These are phyloP conservation scores for Aquatica leii DNA, from an alignment of 2,888 invertebrate species.

Conservation along the genomic window DNA sequence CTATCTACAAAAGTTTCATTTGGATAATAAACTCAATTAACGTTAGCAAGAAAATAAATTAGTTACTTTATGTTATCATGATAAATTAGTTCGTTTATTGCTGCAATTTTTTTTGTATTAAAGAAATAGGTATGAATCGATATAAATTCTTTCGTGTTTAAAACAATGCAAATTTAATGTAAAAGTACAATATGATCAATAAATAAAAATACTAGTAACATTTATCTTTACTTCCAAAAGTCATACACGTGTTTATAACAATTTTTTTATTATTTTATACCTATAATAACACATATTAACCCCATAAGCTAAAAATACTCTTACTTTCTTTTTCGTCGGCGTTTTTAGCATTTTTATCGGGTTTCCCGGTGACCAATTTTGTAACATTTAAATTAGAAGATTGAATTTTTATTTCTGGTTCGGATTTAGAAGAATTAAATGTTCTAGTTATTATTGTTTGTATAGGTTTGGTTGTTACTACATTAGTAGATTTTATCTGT, in stretches of 20 bases:
- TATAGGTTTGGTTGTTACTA: constrained; percentile 18
- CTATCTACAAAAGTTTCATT: constrained; percentile 4
- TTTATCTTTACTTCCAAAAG: too few species aligned
- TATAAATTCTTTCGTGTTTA: too few species aligned
- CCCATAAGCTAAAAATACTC: background rate
- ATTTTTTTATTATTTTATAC: too few species aligned
- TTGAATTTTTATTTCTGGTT: constrained; percentile 15
- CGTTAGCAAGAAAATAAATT: constrained; percentile 7
- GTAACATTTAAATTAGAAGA: background rate
- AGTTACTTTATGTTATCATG: constrained; percentile 6
- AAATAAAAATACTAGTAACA: too few species aligned
- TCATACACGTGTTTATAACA: too few species aligned
- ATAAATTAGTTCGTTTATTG: constrained; percentile 17
- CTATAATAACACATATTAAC: background rate
- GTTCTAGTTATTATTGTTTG: constrained; percentile 20
- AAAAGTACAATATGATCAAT: too few species aligned
- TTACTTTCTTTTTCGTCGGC: background rate
- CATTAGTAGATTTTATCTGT: background rate
- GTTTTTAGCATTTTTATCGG: background rate
- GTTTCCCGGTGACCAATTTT: background rate
- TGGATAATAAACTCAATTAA: constrained; percentile 1
- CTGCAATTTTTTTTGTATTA: too few species aligned
- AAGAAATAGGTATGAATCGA: too few species aligned
- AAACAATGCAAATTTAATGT: too few species aligned
- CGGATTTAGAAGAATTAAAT: constrained; percentile 1